phyloP scores from a whole-genome alignment of 1,140 invertebrate species.

The Onthophagus taurus region DNA sequence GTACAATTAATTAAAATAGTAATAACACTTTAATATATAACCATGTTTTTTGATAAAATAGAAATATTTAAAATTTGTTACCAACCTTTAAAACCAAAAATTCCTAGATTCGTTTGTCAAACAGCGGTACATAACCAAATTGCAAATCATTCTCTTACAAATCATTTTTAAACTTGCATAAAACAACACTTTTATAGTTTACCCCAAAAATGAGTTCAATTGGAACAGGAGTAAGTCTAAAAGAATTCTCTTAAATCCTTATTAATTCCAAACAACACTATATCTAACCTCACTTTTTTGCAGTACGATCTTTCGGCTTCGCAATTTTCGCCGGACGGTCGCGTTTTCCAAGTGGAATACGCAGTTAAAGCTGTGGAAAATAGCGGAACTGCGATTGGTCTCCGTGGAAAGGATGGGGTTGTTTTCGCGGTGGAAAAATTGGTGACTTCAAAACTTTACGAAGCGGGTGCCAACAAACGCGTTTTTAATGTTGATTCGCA shows the following conservation, averaged over 20 bases:
- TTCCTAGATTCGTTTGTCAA: no score
- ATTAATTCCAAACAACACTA: constrained; percentile 9
- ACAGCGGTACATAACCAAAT: constrained; percentile 5
- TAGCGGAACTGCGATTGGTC: constrained; percentile 91
- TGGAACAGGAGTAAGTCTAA: constrained; percentile 78
- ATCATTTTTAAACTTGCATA: background rate
- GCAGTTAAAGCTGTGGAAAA: constrained; percentile 99
- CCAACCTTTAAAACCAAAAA: no score
- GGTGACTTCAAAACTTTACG: constrained; percentile 93
- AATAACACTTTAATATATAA: no score
- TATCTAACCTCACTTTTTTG: constrained; percentile 29
- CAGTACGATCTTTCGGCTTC: constrained; percentile 99
- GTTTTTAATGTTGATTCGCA: constrained; percentile 92
- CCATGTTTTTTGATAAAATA: no score
- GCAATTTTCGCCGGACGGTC: constrained; percentile 98
- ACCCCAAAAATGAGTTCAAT: constrained; percentile 84
- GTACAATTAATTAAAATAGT: no score
- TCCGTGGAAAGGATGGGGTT: constrained; percentile 92
- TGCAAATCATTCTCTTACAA: constrained; percentile 11
- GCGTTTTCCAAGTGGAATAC: constrained; percentile 99
- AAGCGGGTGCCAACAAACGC: constrained; percentile 85
- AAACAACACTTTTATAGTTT: background rate
- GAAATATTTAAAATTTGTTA: no score
- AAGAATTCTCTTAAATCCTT: constrained; percentile 13
- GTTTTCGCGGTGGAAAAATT: constrained; percentile 98